A percentile compares a stretch with the other conserved stretches of the same genome.
Conservation (phyloP, 1,140 invertebrate genomes). For the Drosophila nebulosa region DNA sequence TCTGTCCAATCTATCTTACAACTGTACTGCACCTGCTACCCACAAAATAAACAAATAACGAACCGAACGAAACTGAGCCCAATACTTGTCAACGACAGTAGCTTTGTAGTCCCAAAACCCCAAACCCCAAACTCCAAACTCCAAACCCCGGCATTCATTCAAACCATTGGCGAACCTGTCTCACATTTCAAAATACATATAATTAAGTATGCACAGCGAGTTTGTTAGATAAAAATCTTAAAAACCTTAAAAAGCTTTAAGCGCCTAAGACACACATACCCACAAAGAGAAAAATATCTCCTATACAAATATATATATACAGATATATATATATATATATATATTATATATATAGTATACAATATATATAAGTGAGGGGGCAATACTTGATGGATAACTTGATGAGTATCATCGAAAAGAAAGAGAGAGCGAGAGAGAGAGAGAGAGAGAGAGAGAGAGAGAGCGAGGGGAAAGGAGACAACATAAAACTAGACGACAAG, state of each 20-base stretch:
- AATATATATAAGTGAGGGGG: conserved; percentile 28
- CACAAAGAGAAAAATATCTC: conserved; percentile 8
- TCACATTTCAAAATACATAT: conserved; percentile 80
- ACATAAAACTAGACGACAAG: conserved; percentile 48
- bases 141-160: conserved; percentile 3
- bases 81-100: conserved; percentile 69
- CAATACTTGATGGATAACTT: conserved; percentile 79
- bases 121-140: conserved; percentile 1
- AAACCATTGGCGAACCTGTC: conserved; percentile 62
- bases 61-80: conserved; percentile 1
- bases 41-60: conserved; percentile 16
- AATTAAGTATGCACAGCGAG: conserved; percentile 79
- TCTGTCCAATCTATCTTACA: conserved; percentile 28
- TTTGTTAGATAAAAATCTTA: conserved; percentile 80
- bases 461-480: conserved; percentile 29
- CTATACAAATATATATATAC: not conserved
- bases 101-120: conserved; percentile 37
- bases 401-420: conserved; percentile 68
- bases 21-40: conserved; percentile 58
- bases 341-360: not conserved
- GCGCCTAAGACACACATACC: conserved; percentile 66
- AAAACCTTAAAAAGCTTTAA: conserved; percentile 80
- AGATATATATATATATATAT: not conserved
- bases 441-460: conserved; percentile 48
- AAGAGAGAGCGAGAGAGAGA: conserved; percentile 49